These are phyloP conservation scores for Campylomormyrus numenius DNA, from an alignment of 2,113 vertebrate genomes.

Conservation along the genomic window DNA sequence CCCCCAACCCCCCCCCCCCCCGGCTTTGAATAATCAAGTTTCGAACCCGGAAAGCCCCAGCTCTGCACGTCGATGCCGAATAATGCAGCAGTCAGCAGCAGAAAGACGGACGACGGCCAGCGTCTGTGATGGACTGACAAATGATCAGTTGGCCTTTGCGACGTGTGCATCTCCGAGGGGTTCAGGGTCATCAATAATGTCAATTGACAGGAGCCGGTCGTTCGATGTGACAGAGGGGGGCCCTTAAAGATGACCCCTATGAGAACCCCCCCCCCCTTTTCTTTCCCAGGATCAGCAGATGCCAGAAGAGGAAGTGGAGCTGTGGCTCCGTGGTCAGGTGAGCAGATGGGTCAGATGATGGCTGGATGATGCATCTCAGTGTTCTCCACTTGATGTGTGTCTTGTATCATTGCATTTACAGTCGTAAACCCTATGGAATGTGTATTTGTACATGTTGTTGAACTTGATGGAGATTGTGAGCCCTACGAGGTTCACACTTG, in stretches of 20 bases:
- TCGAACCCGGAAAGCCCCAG: neutral
- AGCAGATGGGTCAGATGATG: neutral
- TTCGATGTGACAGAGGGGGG: conserved; percentile 25
- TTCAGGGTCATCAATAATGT: conserved; percentile 49
- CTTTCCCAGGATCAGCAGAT: conserved; percentile 1
- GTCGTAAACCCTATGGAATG: too few relatives aligned
- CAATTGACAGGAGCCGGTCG: conserved; percentile 42
- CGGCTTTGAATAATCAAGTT: neutral
- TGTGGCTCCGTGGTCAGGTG: neutral
- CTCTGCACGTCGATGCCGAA: neutral
- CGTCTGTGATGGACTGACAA: conserved; percentile 6
- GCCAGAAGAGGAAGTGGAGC: conserved; percentile 22
- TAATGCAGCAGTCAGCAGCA: conserved; percentile 19
- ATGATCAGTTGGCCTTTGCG: neutral
- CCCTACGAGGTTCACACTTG: too few relatives aligned
- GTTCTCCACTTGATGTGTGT: neutral
- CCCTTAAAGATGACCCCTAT: conserved; percentile 25
- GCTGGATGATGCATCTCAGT: neutral
- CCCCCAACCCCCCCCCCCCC: too few relatives aligned
- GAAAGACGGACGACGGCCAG: neutral
- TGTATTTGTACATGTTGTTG: too few relatives aligned
- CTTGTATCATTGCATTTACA: neutral
- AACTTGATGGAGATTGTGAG: too few relatives aligned
- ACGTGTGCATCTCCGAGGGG: neutral
- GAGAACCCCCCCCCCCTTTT: conserved; percentile 25